Conservation (phyloP, 2,888 invertebrate genomes). For the Hydropsyche betteni region DNA sequence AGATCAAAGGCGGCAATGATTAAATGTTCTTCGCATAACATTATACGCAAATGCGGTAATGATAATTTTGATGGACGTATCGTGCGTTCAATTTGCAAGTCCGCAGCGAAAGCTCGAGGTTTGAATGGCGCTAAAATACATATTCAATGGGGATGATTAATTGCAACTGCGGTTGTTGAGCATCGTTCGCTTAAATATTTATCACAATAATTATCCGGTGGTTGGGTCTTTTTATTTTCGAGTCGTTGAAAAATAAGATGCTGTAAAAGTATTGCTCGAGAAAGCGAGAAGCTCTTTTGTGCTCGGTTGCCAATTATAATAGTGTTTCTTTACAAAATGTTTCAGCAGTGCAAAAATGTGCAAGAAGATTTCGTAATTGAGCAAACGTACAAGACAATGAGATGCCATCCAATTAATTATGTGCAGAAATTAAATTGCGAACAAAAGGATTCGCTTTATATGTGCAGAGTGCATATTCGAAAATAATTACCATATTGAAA, state of each 20-base stretch:
- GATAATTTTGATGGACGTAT: conserved; percentile 27
- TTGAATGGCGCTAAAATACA: conserved; percentile 9
- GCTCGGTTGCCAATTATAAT: not conserved
- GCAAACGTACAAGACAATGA: not conserved
- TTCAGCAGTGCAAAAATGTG: not conserved
- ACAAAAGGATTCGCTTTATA: too few relatives aligned
- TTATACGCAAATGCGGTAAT: not conserved
- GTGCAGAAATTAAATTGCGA: too few relatives aligned
- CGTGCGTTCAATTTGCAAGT: not conserved
- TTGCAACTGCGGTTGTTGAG: not conserved
- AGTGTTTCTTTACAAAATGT: too few relatives aligned
- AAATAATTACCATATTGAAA: too few relatives aligned
- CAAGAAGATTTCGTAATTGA: not conserved
- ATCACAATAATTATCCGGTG: conserved; percentile 11
- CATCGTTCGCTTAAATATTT: conserved; percentile 12
- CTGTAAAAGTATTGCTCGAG: not conserved
- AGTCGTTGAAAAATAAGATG: conserved; percentile 3
- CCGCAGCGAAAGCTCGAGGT: conserved; percentile 1
- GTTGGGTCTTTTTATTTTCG: not conserved
- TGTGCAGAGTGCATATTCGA: too few relatives aligned
- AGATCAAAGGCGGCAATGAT: conserved; percentile 20
- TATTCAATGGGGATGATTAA: conserved; percentile 18
- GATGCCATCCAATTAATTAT: too few relatives aligned
- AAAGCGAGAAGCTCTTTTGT: not conserved
- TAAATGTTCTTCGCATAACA: conserved; percentile 19